Evolutionary conservation across 2,888 invertebrate genomes (phyloP).

Genomic region (Acanthococcus lagerstroemiae): DNA sequence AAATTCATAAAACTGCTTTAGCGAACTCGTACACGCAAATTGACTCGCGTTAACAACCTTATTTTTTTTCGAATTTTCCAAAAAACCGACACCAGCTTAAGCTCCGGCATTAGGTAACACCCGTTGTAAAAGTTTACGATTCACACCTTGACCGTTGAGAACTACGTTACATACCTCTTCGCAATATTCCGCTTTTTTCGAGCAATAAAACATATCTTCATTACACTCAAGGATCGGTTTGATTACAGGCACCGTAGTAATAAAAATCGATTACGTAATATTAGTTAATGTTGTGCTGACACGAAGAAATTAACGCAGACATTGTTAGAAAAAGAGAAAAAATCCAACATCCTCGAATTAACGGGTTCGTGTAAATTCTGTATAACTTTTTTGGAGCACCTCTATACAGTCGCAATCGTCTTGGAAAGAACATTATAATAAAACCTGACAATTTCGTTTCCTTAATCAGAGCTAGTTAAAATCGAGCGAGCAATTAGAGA

Average conservation of each 20-base stretch:
- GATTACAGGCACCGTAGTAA: conserved; percentile 17
- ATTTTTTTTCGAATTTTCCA: conserved; percentile 2
- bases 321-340: conserved; percentile 4
- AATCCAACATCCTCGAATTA: background rate
- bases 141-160: conserved; percentile 27
- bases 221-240: conserved; percentile 27
- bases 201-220: conserved; percentile 27
- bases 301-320: conserved; percentile 11
- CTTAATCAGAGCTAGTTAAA: too few species aligned
- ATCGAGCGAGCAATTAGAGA: too few species aligned
- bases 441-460: too few species aligned
- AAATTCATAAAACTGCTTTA: too few species aligned
- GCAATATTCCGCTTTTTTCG: conserved; percentile 19
- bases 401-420: too few species aligned
- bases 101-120: conserved; percentile 19
- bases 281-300: conserved; percentile 21
- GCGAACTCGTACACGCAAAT: background rate
- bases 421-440: too few species aligned
- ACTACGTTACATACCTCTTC: conserved; percentile 24
- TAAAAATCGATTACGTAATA: conserved; percentile 24
- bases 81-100: conserved; percentile 15
- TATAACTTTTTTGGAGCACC: too few species aligned
- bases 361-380: background rate
- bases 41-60: background rate
- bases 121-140: conserved; percentile 25